Evolutionary conservation across 2,797 vertebrate genomes (phyloP), one percentile per base, ranked within the genome.

Genomic region (Coluber constrictor): DNA sequence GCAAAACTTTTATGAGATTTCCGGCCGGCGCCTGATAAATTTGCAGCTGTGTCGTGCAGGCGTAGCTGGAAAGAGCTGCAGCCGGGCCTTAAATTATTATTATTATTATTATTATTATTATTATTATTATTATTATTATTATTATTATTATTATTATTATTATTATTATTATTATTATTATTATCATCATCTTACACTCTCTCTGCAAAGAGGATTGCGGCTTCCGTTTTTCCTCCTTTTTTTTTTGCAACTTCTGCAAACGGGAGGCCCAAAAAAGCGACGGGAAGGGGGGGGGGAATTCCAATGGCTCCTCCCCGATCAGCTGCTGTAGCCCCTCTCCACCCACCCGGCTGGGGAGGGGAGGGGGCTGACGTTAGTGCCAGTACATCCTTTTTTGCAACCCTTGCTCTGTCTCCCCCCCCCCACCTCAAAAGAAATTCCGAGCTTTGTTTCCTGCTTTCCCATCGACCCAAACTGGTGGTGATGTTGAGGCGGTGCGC

Each of bases 401-500:
- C 9, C 37, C 4, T 43, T 79, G 9, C 32, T 79, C 1, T 2
- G 18, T 32, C n/a, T 16, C 32, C 11, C n/a, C 6, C 6, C 70
- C n/a, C 6, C 70, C 66, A 1, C 66, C 29, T 13, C 29, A 16
- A 74, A 74, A 37, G 32, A 32, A 70, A 70, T 32, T 63, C 32
- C 23, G 32, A 37, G 70, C 7, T 43, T 1, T 10, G 74, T 43
- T 79, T 23, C 74, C 74, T 43, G 74, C 74, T 79, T 79, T 10
- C 70, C 70, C 20, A 1, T 4, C 1, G 32, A 10, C 32, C 3
- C 15, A 20, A 4, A 37, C 3, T 20, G 7, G 32, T 18, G n/a
- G 29, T 1, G 15, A 13, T 0, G 2, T 29, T 63, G 10, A 7
- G n/a, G n/a, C 15, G 0, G 1, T 16, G 70, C 3, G 3, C 16